Percentiles rank a stretch among this genome's conserved stretches.
phyloP scores from a whole-genome alignment of 2,113 vertebrate genomes.

The Marmota monax region DNA sequence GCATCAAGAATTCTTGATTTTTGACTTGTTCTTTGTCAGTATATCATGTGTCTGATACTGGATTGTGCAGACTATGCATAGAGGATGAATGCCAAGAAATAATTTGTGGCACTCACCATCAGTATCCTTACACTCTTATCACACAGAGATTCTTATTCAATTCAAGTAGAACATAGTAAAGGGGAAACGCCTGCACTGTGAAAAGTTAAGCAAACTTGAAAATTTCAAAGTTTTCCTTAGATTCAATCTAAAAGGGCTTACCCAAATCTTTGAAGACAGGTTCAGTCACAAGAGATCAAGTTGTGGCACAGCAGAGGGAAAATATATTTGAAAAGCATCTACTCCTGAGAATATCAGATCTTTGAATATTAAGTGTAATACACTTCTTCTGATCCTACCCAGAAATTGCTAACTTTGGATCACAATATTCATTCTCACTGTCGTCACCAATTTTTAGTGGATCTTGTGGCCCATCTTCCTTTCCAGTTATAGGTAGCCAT shows the following conservation, averaged over 20 bases:
- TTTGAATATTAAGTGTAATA: constrained; percentile 30
- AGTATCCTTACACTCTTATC: not conserved
- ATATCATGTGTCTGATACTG: not conserved
- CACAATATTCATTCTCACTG: not conserved
- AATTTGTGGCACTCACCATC: not conserved
- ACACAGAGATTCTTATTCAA: not conserved
- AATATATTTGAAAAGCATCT: constrained; percentile 18
- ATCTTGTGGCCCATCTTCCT: not conserved
- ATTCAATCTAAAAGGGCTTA: constrained; percentile 36
- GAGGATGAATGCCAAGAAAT: not conserved
- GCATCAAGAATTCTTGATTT: not conserved
- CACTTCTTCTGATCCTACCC: constrained; percentile 7
- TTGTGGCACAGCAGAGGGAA: not conserved
- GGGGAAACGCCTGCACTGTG: not conserved
- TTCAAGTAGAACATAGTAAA: not conserved
- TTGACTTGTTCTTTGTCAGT: not conserved
- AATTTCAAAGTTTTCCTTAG: not conserved
- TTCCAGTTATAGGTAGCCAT: not conserved
- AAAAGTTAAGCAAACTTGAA: not conserved
- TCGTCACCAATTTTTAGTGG: not conserved
- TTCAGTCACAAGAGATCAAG: constrained; percentile 25
- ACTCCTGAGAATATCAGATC: not conserved
- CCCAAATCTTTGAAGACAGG: not conserved
- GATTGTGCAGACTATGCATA: rapidly evolving
- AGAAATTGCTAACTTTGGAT: not conserved